Evolutionary conservation across 2,888 invertebrate genomes (phyloP), one percentile per base, ranked within the genome.

Genomic region (Sisyra nigra): DNA sequence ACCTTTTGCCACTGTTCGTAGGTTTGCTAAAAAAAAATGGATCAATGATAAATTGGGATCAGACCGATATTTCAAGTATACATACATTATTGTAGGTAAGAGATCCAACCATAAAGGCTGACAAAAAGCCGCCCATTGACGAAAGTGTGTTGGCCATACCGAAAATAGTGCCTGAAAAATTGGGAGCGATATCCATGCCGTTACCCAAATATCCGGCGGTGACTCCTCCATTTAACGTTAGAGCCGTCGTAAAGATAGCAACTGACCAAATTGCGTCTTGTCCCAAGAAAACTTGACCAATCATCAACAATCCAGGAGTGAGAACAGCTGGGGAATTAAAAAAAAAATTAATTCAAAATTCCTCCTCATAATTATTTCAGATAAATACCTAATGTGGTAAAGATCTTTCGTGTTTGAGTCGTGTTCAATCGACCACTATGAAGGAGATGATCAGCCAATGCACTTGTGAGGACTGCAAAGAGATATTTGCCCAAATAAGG

Each of bases 111-210:
- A 87, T 81, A 61, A 75, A 75, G 0, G 85, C 79, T 7, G 86
- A 86, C 1, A 88, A 57, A 65, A 80, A 86, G 1, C 88, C 88
- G 6, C 86, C 84, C 41, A 84, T 67, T 0, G 87, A 87, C 0
- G 86, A 85, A 44, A 87, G 61, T 0, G 86, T 85, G 55, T 88
- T 88, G n/a, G 87, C 86, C 67, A 89, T 66, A 32, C 88, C 88
- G 59, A 88, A 87, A 48, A 89, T 86, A 2, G 88, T 88, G 1
- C 89, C 84, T 45, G 86, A 84, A 57, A 85, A 89, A 59, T 87
- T 86, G 1, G 88, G 88, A 2, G 88, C 87, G 52, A 89, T 86
- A 53, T 89, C 88, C 17, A 89, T 65, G 9, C 84, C 86, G 55
- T 88, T 88, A 48, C 86, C 81, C 19, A 87, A 69, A 59, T 87